Base-by-base conservation (phyloP, 2,113 vertebrate species). In the Tylochromis polylepis region DNA sequence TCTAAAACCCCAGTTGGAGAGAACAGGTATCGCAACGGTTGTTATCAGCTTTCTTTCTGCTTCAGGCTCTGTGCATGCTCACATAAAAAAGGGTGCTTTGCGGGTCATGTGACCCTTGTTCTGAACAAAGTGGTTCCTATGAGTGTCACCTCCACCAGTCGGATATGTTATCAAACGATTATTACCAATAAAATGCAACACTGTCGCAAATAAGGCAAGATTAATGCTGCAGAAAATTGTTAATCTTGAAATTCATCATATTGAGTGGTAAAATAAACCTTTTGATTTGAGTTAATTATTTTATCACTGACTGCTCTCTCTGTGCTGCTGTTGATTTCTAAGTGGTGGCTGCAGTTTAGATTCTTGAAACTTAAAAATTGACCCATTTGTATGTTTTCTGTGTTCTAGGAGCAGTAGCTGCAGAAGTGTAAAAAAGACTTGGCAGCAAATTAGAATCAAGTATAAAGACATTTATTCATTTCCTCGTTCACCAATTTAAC, bases 81-180 rank as follows among this genome's bases (percentile, higher is more conserved):
- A 67, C 62, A 22, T n/a, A 62, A 62, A 62, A 62, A 62, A 62
- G 59, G 10, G 60, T 65, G 4, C 11, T 65, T 65, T 70, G 8
- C 0, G 0, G 36, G 65, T 10, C 36, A 43, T 6, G 65, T 70
- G 65, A 43, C 65, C 36, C n/a, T 43, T 70, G n/a, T 24, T 70
- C 65, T 41, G 36, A 41, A 14, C n/a, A 70, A 70, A 70, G 12
- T 43, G 2, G 43, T 24, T n/a, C 22, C 3, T 2, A 31, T 41
- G n/a, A 0, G 36, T 70, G 65, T 41, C 36, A 24, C 12, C 3
- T 0, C 36, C 38, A 43, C 38, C 38, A 70, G 4, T 43, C n/a
- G 24, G 65, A 43, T 43, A 27, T 43, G 14, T 43, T 43, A 27
- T 6, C 36, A 70, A 43, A 27, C 0, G 1, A 16, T 43, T 24